These are phyloP conservation scores for Danaus chrysippus DNA, from an alignment of 2,888 invertebrate genomes.

Conservation along the genomic window DNA sequence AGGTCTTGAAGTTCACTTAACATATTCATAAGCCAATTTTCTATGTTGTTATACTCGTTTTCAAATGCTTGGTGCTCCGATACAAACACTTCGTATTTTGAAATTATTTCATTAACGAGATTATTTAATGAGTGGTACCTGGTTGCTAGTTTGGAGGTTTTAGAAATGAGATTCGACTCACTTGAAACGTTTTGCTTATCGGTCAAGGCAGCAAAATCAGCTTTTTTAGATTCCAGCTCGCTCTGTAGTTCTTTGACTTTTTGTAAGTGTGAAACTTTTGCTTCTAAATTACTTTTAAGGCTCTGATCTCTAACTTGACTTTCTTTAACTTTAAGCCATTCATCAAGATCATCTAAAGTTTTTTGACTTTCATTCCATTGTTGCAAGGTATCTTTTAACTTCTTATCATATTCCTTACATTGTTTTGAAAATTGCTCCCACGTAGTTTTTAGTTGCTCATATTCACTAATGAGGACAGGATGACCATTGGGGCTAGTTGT, in stretches of 20 bases:
- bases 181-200: conserved; percentile 85
- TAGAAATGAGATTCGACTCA: conserved; percentile 85
- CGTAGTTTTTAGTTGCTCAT: conserved; percentile 84
- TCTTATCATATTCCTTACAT: conserved; percentile 84
- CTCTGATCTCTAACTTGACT: conserved; percentile 92
- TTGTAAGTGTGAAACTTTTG: conserved; percentile 88
- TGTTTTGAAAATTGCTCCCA: conserved; percentile 87
- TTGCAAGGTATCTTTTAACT: conserved; percentile 85
- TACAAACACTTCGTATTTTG: conserved; percentile 90
- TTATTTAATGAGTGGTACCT: conserved; percentile 91
- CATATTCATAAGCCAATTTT: conserved; percentile 86
- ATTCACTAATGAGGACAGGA: conserved; percentile 84
- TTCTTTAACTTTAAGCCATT: conserved; percentile 93
- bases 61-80: conserved; percentile 92
- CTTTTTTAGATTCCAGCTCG: conserved; percentile 83
- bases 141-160: conserved; percentile 87
- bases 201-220: conserved; percentile 82
- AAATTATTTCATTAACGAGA: conserved; percentile 89
- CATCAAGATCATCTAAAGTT: conserved; percentile 86
- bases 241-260: conserved; percentile 85
- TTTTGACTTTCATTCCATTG: conserved; percentile 91
- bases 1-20: conserved; percentile 86
- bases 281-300: conserved; percentile 89
- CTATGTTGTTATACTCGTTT: conserved; percentile 84
- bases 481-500: conserved; percentile 90